Evolutionary conservation across 2,797 vertebrate genomes (phyloP).

Genomic region (Lepus townsendii): DNA sequence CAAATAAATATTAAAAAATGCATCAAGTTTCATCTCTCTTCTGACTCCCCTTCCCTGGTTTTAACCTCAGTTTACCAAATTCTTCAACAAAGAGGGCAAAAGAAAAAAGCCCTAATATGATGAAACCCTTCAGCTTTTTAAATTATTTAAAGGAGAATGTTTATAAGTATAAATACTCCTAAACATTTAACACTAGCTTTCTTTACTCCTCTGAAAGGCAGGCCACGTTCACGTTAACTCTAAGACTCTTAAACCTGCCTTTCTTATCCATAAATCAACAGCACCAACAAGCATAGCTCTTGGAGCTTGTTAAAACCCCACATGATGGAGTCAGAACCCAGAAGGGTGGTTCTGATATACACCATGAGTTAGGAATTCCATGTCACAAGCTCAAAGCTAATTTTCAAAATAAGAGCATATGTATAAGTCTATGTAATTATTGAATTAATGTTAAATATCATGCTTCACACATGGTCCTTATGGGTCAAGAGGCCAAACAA

Average conservation of each 20-base stretch:
- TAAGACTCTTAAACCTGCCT: not conserved
- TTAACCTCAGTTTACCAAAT: not conserved
- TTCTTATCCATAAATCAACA: not conserved
- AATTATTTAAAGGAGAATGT: conserved; percentile 35
- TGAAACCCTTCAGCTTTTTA: not conserved
- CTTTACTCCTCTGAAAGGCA: not conserved
- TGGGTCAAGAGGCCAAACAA: not conserved
- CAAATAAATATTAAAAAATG: not conserved
- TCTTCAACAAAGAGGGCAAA: not conserved
- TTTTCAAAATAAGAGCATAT: conserved; percentile 24
- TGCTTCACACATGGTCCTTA: not conserved
- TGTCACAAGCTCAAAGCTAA: not conserved
- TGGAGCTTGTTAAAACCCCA: not conserved
- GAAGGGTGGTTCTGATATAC: not conserved
- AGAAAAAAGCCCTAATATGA: not conserved
- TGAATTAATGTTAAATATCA: not conserved
- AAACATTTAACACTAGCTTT: not conserved
- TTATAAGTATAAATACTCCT: conserved; percentile 33
- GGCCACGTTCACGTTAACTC: not conserved
- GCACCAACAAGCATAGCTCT: not conserved
- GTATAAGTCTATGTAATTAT: not conserved
- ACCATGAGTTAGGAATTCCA: not conserved
- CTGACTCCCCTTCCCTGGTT: not conserved
- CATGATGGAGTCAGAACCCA: not conserved
- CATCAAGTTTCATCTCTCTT: not conserved